Evolutionary conservation across 2,797 vertebrate genomes (phyloP).

Genomic region (Neomorphus geoffroyi): DNA sequence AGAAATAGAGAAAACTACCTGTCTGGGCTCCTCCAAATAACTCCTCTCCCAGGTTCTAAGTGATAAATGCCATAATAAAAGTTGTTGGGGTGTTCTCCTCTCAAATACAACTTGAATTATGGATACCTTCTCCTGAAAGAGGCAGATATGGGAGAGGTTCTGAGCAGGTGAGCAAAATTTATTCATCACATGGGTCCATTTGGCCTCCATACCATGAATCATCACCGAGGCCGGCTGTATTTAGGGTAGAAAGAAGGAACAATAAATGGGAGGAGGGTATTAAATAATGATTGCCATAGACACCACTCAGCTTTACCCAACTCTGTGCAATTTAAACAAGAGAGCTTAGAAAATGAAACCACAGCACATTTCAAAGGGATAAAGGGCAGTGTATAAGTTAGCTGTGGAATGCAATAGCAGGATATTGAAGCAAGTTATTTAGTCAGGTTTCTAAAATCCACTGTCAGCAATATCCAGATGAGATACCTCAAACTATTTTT

Average conservation of each 20-base stretch:
- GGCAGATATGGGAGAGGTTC: neutral
- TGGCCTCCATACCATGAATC: neutral
- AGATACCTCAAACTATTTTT: neutral
- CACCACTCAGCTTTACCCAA: neutral
- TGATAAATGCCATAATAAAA: constrained; percentile 40
- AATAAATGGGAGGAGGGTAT: constrained; percentile 10
- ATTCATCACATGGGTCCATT: neutral
- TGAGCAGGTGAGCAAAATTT: constrained; percentile 29
- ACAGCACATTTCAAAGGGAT: neutral
- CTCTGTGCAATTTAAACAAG: constrained; percentile 11
- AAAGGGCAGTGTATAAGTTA: neutral
- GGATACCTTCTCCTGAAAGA: constrained; percentile 6
- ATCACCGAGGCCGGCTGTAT: neutral
- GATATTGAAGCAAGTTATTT: neutral
- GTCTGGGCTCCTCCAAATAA: neutral
- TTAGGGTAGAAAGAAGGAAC: constrained; percentile 20
- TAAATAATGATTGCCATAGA: constrained; percentile 32
- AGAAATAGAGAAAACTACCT: constrained; percentile 9
- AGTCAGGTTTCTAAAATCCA: constrained; percentile 5
- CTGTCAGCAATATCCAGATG: constrained; percentile 15
- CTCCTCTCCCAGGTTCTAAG: constrained; percentile 1
- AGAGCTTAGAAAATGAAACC: constrained; percentile 45
- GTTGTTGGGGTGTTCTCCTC: constrained; percentile 25
- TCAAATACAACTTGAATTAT: constrained; percentile 40
- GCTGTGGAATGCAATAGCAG: neutral